Conservation (phyloP, 2,113 vertebrate species). For the Pavo muticus region DNA sequence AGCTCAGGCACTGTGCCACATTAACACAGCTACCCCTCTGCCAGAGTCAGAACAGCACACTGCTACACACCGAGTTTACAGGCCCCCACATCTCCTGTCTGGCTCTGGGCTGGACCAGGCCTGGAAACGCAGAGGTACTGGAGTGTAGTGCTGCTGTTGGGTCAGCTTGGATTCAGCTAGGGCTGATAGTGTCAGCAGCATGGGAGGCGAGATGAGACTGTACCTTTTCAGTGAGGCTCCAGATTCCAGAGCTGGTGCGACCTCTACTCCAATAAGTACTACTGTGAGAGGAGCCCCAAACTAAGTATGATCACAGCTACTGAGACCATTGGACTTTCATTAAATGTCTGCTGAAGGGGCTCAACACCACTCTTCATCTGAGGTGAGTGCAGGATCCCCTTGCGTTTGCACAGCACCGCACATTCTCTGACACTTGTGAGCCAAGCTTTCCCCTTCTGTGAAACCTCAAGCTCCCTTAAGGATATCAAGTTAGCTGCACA, state of each 20-base stretch:
- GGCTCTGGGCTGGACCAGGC: neutral
- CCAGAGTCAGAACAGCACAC: neutral
- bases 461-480: neutral
- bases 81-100: neutral
- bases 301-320: neutral
- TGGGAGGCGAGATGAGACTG: neutral
- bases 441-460: neutral
- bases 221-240: neutral
- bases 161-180: neutral
- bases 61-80: neutral
- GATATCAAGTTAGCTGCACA: neutral
- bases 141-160: neutral
- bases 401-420: fast-evolving
- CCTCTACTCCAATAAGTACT: neutral
- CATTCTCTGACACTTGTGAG: neutral
- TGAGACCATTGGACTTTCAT: neutral
- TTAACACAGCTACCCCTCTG: neutral
- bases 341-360: neutral
- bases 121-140: neutral
- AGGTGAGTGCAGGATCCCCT: neutral
- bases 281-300: neutral
- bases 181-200: too few relatives aligned
- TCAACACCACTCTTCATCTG: neutral
- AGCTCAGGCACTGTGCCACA: neutral
- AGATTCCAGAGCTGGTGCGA: neutral